A percentile compares a stretch with the other conserved stretches of the same genome.
phyloP scores from a whole-genome alignment of 2,888 invertebrate species.

The Helleia helle region DNA sequence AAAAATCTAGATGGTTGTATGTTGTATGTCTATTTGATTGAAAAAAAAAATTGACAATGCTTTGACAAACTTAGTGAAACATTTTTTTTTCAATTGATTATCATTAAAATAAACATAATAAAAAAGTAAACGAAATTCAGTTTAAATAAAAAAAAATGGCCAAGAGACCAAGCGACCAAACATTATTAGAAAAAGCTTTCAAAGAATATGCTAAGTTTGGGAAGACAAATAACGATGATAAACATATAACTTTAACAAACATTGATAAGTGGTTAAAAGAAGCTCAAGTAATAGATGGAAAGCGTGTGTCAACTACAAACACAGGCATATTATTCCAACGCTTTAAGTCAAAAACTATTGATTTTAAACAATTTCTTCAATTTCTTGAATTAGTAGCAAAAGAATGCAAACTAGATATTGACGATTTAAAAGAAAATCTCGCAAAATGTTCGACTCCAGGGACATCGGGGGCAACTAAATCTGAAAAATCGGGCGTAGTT shows the following conservation, averaged over 20 bases:
- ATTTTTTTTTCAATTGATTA: no score
- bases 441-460: conserved; percentile 75
- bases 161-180: no score
- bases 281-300: conserved; percentile 76
- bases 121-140: no score
- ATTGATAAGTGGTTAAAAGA: conserved; percentile 85
- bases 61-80: not conserved
- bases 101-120: not conserved
- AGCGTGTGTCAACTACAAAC: conserved; percentile 80
- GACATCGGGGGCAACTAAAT: conserved; percentile 31
- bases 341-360: conserved; percentile 64
- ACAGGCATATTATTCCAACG: conserved; percentile 81
- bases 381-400: conserved; percentile 78
- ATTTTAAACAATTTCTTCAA: conserved; percentile 50
- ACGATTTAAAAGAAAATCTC: conserved; percentile 76
- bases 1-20: no score
- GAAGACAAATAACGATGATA: conserved; percentile 78
- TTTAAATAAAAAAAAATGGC: no score
- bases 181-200: conserved; percentile 70
- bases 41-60: not conserved
- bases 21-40: conserved; percentile 23
- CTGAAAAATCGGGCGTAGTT: conserved; percentile 52
- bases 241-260: conserved; percentile 78
- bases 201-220: conserved; percentile 79
- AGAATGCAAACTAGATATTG: conserved; percentile 75